Conservation (phyloP, 2,888 invertebrate genomes). For the Serripes groenlandicus region DNA sequence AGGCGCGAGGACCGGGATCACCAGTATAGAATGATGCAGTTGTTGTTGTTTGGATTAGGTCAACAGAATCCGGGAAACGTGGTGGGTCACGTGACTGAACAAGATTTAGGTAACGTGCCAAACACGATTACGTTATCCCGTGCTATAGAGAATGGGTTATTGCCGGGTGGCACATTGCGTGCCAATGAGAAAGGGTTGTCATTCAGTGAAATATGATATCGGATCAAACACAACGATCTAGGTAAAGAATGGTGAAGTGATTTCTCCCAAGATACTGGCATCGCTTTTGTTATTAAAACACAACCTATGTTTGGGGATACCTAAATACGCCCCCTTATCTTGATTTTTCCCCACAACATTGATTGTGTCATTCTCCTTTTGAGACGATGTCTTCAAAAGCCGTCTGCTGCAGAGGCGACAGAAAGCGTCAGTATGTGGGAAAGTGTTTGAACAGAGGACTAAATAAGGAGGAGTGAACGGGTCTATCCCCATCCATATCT, state of each 20-base stretch:
- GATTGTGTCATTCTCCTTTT: background rate
- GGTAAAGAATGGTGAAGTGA: too few relatives aligned
- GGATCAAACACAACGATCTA: too few relatives aligned
- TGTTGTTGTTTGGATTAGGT: conserved; percentile 61
- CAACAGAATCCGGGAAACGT: conserved; percentile 47
- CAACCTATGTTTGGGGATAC: too few relatives aligned
- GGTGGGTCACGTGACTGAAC: conserved; percentile 47
- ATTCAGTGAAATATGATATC: conserved; percentile 60
- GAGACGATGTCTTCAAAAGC: background rate
- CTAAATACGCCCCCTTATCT: background rate
- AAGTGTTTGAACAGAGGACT: background rate
- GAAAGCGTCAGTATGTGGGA: too few relatives aligned
- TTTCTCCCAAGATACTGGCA: background rate
- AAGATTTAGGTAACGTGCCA: conserved; percentile 39
- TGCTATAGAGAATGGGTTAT: conserved; percentile 63
- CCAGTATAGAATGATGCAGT: conserved; percentile 65
- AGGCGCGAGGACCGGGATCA: conserved; percentile 63
- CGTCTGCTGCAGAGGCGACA: too few relatives aligned
- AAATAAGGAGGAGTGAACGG: background rate
- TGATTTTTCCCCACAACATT: background rate
- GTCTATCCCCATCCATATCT: too few relatives aligned
- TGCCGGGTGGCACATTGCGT: conserved; percentile 59
- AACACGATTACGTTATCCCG: conserved; percentile 46
- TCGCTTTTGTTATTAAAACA: background rate
- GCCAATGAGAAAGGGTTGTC: conserved; percentile 67